Evolutionary conservation across 1,140 invertebrate species (phyloP).

Genomic region (Sitodiplosis mosellana): DNA sequence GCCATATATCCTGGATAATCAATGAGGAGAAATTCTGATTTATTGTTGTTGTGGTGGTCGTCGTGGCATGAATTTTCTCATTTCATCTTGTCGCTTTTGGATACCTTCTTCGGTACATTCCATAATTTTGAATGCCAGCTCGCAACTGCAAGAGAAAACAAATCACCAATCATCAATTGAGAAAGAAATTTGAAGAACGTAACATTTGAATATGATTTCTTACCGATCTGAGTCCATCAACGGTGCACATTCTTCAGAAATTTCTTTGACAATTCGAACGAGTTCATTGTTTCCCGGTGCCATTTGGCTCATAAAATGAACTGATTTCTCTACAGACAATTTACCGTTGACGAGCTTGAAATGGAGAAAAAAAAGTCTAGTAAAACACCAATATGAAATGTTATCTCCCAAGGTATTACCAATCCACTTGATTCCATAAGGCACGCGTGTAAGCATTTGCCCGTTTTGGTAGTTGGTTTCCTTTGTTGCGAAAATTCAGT

Average conservation of each 20-base stretch:
- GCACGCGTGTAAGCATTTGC: background rate
- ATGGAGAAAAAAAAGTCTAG: background rate
- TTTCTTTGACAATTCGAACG: background rate
- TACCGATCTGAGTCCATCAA: background rate
- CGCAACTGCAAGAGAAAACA: no score
- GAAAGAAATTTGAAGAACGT: background rate
- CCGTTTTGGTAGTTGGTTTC: no score
- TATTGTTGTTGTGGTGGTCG: no score
- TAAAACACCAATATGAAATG: background rate
- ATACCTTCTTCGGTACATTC: no score
- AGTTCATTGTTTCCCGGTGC: background rate
- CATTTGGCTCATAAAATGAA: background rate
- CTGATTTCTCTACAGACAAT: background rate
- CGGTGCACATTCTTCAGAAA: background rate
- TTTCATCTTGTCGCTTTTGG: no score
- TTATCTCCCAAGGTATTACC: no score
- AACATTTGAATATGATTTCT: background rate
- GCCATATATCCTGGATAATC: no score
- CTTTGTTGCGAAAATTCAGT: no score
- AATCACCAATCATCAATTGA: no score
- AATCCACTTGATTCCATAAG: background rate
- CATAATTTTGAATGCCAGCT: no score
- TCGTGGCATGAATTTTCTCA: no score
- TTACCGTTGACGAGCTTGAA: background rate
- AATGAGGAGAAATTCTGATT: no score